phyloP scores from a whole-genome alignment of 2,888 invertebrate genomes.

The Belgica antarctica region DNA sequence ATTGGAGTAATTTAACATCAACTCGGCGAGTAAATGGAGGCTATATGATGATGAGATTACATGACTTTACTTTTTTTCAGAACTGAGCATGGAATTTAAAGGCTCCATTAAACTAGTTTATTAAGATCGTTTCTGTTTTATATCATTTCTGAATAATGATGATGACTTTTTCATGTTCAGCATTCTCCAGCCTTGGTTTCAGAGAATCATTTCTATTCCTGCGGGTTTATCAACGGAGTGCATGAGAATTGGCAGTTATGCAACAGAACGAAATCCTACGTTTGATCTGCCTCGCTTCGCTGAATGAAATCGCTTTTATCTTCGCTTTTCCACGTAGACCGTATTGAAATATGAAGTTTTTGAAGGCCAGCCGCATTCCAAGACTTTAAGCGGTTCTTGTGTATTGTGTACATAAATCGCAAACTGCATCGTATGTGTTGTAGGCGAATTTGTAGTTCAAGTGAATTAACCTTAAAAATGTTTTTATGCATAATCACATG shows the following conservation, averaged over 20 bases:
- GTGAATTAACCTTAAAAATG: constrained; percentile 14
- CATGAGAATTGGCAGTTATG: background rate
- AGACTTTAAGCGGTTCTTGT: background rate
- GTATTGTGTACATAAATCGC: background rate
- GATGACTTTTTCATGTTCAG: constrained; percentile 37
- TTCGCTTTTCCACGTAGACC: background rate
- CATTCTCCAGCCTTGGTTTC: background rate
- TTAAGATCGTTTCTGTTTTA: background rate
- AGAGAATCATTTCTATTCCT: too few species aligned
- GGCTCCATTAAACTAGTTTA: constrained; percentile 26
- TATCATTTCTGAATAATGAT: constrained; percentile 30
- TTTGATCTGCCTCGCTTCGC: too few species aligned
- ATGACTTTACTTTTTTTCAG: background rate
- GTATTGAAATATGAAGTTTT: constrained; percentile 3
- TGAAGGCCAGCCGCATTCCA: constrained; percentile 30
- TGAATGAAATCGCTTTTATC: background rate
- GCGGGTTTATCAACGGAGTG: background rate
- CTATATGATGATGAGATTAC: background rate
- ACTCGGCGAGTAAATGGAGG: background rate
- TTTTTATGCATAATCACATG: background rate
- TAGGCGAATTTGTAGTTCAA: constrained; percentile 37
- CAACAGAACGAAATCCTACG: background rate
- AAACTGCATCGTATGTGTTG: constrained; percentile 30
- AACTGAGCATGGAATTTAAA: background rate
- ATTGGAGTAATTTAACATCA: constrained; percentile 17